phyloP scores from a whole-genome alignment of 2,113 vertebrate genomes.

The Thalassoma bifasciatum region DNA sequence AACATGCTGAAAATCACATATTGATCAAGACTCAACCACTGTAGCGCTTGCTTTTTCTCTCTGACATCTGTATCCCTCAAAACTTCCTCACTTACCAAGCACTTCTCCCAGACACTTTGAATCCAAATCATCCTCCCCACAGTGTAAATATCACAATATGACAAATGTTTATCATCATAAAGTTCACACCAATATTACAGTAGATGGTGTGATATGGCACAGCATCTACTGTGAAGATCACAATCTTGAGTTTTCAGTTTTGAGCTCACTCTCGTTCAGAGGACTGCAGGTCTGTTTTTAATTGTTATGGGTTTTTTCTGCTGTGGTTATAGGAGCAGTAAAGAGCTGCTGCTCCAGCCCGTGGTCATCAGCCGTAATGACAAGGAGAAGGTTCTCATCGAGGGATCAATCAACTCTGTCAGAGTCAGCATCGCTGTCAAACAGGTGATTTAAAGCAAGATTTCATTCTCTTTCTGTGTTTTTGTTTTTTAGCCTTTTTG shows the following conservation, averaged over 20 bases:
- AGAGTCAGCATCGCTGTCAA: slow-evolving; percentile 99
- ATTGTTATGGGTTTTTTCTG: neutral
- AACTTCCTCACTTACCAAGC: too few relatives aligned
- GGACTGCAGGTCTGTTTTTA: neutral
- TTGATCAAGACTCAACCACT: too few relatives aligned
- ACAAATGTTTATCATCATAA: too few relatives aligned
- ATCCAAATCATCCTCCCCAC: too few relatives aligned
- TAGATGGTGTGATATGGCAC: too few relatives aligned
- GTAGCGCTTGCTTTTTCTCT: too few relatives aligned
- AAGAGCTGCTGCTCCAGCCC: slow-evolving; percentile 95
- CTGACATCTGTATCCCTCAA: too few relatives aligned
- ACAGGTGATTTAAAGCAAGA: slow-evolving; percentile 85
- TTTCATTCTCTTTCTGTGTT: neutral
- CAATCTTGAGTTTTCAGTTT: neutral
- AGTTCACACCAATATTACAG: too few relatives aligned
- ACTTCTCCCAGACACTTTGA: too few relatives aligned
- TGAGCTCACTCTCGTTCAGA: neutral
- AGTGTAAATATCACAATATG: too few relatives aligned
- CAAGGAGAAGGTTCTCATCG: slow-evolving; percentile 97
- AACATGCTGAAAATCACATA: too few relatives aligned
- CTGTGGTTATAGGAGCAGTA: slow-evolving; percentile 90
- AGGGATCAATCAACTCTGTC: slow-evolving; percentile 98
- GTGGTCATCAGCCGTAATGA: slow-evolving; percentile 98
- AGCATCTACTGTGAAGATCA: too few relatives aligned
- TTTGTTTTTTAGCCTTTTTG: neutral